phyloP scores from a whole-genome alignment of 2,888 invertebrate species.

The Cistogaster globosa region DNA sequence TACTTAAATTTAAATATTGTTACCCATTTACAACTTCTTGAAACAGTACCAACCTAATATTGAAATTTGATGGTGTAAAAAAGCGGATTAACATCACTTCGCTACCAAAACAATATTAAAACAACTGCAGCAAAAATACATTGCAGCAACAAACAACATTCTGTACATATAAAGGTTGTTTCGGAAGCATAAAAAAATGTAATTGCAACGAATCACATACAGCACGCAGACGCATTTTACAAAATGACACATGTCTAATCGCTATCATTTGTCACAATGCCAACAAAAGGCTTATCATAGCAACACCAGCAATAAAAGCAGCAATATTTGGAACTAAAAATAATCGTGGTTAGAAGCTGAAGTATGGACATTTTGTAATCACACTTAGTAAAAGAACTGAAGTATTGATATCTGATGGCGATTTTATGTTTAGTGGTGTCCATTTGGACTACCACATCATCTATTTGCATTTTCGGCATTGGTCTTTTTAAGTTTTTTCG shows the following conservation, averaged over 20 bases:
- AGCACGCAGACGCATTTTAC: slow-evolving; percentile 68
- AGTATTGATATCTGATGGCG: background rate
- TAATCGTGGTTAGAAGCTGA: background rate
- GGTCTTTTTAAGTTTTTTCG: slow-evolving; percentile 26
- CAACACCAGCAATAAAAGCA: background rate
- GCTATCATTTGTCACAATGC: slow-evolving; percentile 68
- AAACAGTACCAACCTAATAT: slow-evolving; percentile 14
- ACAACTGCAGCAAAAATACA: slow-evolving; percentile 5
- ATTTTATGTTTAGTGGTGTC: background rate
- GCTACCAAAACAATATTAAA: slow-evolving; percentile 54
- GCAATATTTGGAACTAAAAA: background rate
- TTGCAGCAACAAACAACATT: background rate
- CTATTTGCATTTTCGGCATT: slow-evolving; percentile 46
- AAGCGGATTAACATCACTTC: slow-evolving; percentile 55
- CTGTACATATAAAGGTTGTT: slow-evolving; percentile 15
- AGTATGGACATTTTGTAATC: slow-evolving; percentile 19
- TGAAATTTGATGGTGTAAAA: slow-evolving; percentile 49
- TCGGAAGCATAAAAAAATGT: slow-evolving; percentile 11
- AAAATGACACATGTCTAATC: slow-evolving; percentile 69
- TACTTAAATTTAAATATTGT: background rate
- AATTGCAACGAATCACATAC: slow-evolving; percentile 58
- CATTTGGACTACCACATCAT: slow-evolving; percentile 20
- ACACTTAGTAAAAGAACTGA: slow-evolving; percentile 14
- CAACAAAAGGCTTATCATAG: slow-evolving; percentile 62
- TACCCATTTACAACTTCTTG: background rate